These are phyloP conservation scores for Lacerta agilis DNA, from an alignment of 2,797 vertebrate genomes.

Conservation along the genomic window DNA sequence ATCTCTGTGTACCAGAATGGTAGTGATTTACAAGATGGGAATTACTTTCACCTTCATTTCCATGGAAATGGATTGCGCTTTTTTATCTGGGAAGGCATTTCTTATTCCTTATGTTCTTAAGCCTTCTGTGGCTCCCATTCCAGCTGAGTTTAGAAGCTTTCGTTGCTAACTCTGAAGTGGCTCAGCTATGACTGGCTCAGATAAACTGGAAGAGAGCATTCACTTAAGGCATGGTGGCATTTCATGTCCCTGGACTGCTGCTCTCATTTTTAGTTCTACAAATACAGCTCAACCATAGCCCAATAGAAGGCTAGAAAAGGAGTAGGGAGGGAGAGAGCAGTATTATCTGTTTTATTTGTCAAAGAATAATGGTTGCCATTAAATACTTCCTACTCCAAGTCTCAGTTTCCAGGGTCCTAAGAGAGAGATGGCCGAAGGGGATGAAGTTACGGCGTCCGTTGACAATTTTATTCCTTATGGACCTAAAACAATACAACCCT, in stretches of 20 bases:
- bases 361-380: constrained; percentile 26
- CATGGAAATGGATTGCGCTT: neutral
- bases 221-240: neutral
- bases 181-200: constrained; percentile 8
- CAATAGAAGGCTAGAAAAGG: constrained; percentile 23
- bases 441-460: constrained; percentile 43
- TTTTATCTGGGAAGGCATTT: neutral
- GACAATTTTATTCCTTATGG: constrained; percentile 37
- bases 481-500: neutral
- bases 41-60: neutral
- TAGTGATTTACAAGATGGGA: neutral
- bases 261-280: constrained; percentile 23
- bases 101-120: neutral
- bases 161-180: constrained; percentile 9
- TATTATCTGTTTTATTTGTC: constrained; percentile 23
- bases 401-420: constrained; percentile 37
- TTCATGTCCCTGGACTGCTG: neutral
- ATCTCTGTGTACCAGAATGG: no score
- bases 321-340: neutral
- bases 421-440: constrained; percentile 21
- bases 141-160: neutral
- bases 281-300: neutral
- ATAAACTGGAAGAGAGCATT: neutral
- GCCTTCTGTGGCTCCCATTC: neutral
- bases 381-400: constrained; percentile 44